A percentile compares a stretch with the other conserved stretches of the same genome.
Evolutionary conservation across 2,888 invertebrate species (phyloP).

Genomic region (Chymomyza fuscimana): DNA sequence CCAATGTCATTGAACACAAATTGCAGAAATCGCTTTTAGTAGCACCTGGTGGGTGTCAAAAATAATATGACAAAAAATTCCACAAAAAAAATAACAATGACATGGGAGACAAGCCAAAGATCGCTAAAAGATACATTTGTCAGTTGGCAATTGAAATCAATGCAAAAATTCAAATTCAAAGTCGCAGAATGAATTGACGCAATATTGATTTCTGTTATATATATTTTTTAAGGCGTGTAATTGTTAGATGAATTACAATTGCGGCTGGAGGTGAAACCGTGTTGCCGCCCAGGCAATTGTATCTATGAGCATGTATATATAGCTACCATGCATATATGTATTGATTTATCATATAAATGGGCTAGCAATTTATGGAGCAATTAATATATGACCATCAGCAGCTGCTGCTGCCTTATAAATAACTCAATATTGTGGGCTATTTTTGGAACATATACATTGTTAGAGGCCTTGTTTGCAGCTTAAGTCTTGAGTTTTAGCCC

Average conservation of each 20-base stretch:
- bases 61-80: slow-evolving; percentile 56
- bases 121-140: slow-evolving; percentile 2
- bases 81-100: neutral
- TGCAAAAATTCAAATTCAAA: slow-evolving; percentile 31
- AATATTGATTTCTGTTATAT: slow-evolving; percentile 1
- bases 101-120: slow-evolving; percentile 20
- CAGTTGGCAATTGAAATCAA: slow-evolving; percentile 51
- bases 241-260: slow-evolving; percentile 36
- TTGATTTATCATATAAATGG: slow-evolving; percentile 36
- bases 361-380: slow-evolving; percentile 26
- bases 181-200: slow-evolving; percentile 20
- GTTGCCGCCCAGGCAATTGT: slow-evolving; percentile 27
- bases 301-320: slow-evolving; percentile 1
- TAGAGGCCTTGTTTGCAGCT: slow-evolving; percentile 55
- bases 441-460: slow-evolving; percentile 33
- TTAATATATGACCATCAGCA: slow-evolving; percentile 34
- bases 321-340: neutral
- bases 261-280: neutral
- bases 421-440: slow-evolving; percentile 28
- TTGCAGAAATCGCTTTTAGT: slow-evolving; percentile 51
- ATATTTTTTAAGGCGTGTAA: slow-evolving; percentile 42
- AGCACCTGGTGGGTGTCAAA: slow-evolving; percentile 58
- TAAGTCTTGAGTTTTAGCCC: slow-evolving; percentile 22
- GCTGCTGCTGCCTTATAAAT: slow-evolving; percentile 27
- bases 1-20: slow-evolving; percentile 64